phyloP scores from a whole-genome alignment of 2,888 invertebrate species.

The Phengaris alcon region DNA sequence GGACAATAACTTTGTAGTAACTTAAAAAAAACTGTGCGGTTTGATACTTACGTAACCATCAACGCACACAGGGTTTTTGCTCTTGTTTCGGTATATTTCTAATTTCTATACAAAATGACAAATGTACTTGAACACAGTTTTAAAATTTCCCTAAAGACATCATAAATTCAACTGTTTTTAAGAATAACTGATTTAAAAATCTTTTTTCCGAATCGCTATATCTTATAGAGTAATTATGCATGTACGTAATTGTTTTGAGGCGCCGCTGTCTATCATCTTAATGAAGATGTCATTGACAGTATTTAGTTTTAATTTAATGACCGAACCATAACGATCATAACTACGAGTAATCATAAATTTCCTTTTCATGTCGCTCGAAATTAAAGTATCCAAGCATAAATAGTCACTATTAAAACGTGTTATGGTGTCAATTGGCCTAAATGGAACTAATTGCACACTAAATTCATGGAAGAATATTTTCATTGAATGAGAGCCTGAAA shows the following conservation, averaged over 20 bases:
- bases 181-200: not conserved
- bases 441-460: not conserved
- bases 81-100: too few species aligned
- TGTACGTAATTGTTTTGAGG: not conserved
- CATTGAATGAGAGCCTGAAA: conserved; percentile 4
- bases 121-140: too few species aligned
- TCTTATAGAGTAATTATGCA: not conserved
- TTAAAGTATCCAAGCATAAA: not conserved
- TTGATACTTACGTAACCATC: too few species aligned
- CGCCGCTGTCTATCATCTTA: not conserved
- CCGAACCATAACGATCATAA: not conserved
- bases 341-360: conserved; percentile 16
- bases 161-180: not conserved
- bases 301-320: conserved; percentile 19
- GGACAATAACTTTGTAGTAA: too few species aligned
- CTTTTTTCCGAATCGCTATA: not conserved
- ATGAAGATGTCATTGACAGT: conserved; percentile 26
- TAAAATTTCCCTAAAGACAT: too few species aligned
- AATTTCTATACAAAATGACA: too few species aligned
- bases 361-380: conserved; percentile 10
- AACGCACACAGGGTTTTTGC: too few species aligned
- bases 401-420: not conserved
- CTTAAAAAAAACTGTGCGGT: too few species aligned
- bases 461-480: conserved; percentile 1
- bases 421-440: conserved; percentile 7